Evolutionary conservation across 2,888 invertebrate species (phyloP).

Genomic region (Drosophila diplacantha): DNA sequence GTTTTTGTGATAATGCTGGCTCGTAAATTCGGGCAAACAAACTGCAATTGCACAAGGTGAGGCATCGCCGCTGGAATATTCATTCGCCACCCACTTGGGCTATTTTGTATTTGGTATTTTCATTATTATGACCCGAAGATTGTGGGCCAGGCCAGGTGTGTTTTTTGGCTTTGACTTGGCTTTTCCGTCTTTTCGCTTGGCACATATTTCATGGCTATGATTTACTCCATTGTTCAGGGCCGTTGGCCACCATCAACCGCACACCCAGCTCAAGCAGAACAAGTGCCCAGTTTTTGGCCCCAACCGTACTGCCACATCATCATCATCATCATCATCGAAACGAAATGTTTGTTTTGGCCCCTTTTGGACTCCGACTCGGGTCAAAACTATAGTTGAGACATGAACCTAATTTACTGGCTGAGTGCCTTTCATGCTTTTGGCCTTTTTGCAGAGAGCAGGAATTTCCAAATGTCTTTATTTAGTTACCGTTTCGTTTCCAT

Average conservation of each 20-base stretch:
- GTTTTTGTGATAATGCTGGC: slow-evolving; percentile 34
- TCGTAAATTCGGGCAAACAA: slow-evolving; percentile 63
- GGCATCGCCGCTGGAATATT: slow-evolving; percentile 53
- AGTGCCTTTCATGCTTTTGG: slow-evolving; percentile 63
- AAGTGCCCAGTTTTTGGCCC: slow-evolving; percentile 54
- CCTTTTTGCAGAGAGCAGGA: slow-evolving; percentile 9
- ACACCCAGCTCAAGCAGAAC: slow-evolving; percentile 67
- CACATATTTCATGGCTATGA: slow-evolving; percentile 72
- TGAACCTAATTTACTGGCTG: slow-evolving; percentile 72
- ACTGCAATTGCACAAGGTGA: slow-evolving; percentile 56
- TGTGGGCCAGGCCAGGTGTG: slow-evolving; percentile 3
- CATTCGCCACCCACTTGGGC: slow-evolving; percentile 42
- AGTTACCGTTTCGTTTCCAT: slow-evolving; percentile 46
- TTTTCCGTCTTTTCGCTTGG: slow-evolving; percentile 48
- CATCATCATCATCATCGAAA: slow-evolving; percentile 19
- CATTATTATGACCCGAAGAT: slow-evolving; percentile 60
- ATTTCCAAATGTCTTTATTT: slow-evolving; percentile 62
- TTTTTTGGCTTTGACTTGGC: slow-evolving; percentile 15
- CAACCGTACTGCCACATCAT: neutral
- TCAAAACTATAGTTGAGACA: slow-evolving; percentile 69
- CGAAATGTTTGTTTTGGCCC: slow-evolving; percentile 62
- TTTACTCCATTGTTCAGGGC: slow-evolving; percentile 70
- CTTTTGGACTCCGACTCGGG: slow-evolving; percentile 46
- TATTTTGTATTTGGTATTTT: slow-evolving; percentile 61
- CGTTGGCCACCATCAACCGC: slow-evolving; percentile 49